Conservation (phyloP, 2,888 invertebrate species). For the Xiphydria camelus region DNA sequence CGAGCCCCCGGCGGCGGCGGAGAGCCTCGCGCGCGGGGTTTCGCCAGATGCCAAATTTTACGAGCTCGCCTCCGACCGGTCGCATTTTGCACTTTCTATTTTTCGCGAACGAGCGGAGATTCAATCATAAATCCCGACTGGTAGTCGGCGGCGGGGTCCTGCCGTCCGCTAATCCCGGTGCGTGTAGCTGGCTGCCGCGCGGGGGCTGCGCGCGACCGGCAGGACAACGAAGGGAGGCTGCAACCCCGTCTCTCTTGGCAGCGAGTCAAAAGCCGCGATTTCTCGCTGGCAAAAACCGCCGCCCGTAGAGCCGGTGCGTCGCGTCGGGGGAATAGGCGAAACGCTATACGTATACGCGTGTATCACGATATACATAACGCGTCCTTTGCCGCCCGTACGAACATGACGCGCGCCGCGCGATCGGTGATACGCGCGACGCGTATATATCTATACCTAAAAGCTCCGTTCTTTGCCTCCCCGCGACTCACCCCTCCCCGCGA, state of each 20-base stretch:
- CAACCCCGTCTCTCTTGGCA: conserved; percentile 43
- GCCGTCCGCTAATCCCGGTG: conserved; percentile 38
- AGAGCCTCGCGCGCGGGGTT: not conserved
- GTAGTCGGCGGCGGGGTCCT: conserved; percentile 27
- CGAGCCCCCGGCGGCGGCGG: conserved; percentile 16
- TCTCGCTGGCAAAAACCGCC: not conserved
- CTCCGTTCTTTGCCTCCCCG: no score
- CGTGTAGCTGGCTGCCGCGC: conserved; percentile 26
- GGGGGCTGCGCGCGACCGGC: not conserved
- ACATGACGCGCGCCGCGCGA: no score
- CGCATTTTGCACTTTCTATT: conserved; percentile 23
- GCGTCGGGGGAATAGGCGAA: no score
- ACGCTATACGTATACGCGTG: no score
- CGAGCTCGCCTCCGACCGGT: conserved; percentile 19
- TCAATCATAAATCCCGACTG: conserved; percentile 48
- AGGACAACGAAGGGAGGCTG: conserved; percentile 16
- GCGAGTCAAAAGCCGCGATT: conserved; percentile 32
- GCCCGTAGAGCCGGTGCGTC: conserved; percentile 5
- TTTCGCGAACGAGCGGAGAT: conserved; percentile 37
- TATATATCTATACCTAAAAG: no score
- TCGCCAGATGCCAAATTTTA: conserved; percentile 40
- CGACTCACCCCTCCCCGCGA: no score
- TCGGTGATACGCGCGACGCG: no score
- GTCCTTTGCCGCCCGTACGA: no score
- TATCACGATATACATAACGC: no score